Evolutionary conservation across 2,797 vertebrate genomes (phyloP), one percentile per base, ranked within the genome.

Genomic region (Iguana delicatissima): DNA sequence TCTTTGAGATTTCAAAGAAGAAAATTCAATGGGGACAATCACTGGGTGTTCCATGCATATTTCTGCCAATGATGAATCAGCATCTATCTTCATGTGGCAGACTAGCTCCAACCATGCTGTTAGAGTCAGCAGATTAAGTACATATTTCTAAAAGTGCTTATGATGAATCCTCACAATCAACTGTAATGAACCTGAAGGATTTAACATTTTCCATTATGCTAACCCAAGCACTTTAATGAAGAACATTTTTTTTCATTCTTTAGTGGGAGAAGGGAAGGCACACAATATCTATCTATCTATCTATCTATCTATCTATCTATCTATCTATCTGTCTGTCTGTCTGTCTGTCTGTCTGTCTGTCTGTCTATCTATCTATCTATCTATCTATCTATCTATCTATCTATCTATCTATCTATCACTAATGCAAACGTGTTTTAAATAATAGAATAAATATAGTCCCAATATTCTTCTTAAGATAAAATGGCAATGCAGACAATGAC

Each of bases 111-210:
- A 12, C 2, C 79, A 85, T 64, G 32, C 35, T 77, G 84, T 85
- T 88, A 85, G 0, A 91, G 13, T 62, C 10, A 90, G 38, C 22
- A 84, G 86, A 88, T 38, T 93, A 93, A 91, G 69, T 90, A 89
- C 84, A 80, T 46, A 92, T 22, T 57, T 83, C 80, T 80, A 84
- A 69, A 50, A 80, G 55, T 69, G 10, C 86, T 86, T 91, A 80
- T 87, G 89, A 87, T 20, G 13, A 55, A 16, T 85, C 82, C 83
- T 86, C 85, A 91, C 74, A 20, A 85, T 90, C 82, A 50, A 1
- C 29, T 89, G 2, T 90, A 92, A 87, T 89, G 29, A 59, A 26
- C 46, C 90, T 14, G 35, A 55, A 86, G 32, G 79, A 93, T 90
- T 42, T 73, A 93, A 69, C 77, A 79, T 81, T 92, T 50, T 74